phyloP scores from a whole-genome alignment of 2,797 vertebrate species.

The Paratrypauchen microcephalus region DNA sequence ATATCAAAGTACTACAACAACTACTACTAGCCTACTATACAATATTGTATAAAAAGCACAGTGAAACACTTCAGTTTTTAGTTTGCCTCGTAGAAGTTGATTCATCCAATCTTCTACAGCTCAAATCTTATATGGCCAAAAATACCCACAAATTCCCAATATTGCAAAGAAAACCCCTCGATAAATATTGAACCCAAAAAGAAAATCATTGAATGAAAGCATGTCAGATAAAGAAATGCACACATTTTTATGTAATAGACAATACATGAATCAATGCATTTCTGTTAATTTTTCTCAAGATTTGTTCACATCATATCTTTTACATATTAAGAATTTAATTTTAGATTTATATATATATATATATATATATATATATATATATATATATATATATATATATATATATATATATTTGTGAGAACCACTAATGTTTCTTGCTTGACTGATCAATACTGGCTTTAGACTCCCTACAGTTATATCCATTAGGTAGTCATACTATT shows the following conservation, averaged over 20 bases:
- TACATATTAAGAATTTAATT: not conserved
- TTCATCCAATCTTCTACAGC: too few relatives aligned
- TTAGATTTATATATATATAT: not conserved
- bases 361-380: too few relatives aligned
- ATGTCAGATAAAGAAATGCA: not conserved
- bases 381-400: not conserved
- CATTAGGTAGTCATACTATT: slow-evolving; percentile 5
- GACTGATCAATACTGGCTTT: not conserved
- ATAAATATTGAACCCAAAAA: too few relatives aligned
- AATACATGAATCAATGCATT: not conserved
- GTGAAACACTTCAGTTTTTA: too few relatives aligned
- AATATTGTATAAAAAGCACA: too few relatives aligned
- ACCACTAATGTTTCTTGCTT: not conserved
- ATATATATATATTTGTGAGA: not conserved
- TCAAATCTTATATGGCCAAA: too few relatives aligned
- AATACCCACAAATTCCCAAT: too few relatives aligned
- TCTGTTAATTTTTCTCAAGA: not conserved
- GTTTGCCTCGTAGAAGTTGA: too few relatives aligned
- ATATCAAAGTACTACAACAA: too few relatives aligned
- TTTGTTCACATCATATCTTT: not conserved
- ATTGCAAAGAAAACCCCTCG: too few relatives aligned
- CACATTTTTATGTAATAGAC: not conserved
- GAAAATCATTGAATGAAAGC: too few relatives aligned
- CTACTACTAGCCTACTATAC: too few relatives aligned
- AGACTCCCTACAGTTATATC: not conserved